Conservation (phyloP, 2,888 invertebrate species). For the Andrena chrysosceles region DNA sequence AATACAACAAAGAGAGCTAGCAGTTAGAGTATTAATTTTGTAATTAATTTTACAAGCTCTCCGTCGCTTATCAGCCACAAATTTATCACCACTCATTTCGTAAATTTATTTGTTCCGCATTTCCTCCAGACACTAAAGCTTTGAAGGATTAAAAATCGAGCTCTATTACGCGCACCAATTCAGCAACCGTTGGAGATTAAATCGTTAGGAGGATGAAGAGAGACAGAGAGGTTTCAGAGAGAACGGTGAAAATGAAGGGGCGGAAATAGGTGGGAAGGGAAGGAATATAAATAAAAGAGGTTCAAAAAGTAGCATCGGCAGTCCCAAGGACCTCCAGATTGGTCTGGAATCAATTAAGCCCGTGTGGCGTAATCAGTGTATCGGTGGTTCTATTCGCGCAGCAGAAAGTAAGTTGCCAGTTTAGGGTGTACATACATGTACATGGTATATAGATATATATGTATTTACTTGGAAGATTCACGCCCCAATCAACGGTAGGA, state of each 20-base stretch:
- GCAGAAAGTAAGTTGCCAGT: conserved; percentile 62
- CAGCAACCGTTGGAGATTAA: conserved; percentile 25
- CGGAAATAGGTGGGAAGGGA: conserved; percentile 9
- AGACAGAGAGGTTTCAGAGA: background rate
- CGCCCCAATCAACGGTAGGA: conserved; percentile 82
- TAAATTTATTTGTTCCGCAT: background rate
- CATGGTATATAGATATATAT: conserved; percentile 45
- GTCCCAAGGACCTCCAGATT: conserved; percentile 74
- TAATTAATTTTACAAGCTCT: background rate
- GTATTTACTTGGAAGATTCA: conserved; percentile 79
- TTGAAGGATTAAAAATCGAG: conserved; percentile 14
- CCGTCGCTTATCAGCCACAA: background rate
- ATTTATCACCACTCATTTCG: background rate
- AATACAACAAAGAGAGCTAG: background rate
- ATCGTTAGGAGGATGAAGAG: conserved; percentile 14
- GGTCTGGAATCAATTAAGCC: conserved; percentile 83
- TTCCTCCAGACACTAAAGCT: conserved; percentile 37
- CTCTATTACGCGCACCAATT: conserved; percentile 20
- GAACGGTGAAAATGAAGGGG: conserved; percentile 22
- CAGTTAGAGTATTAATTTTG: background rate
- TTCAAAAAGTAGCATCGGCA: conserved; percentile 56
- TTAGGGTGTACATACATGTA: conserved; percentile 49
- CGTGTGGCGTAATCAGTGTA: conserved; percentile 82
- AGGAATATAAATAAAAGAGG: conserved; percentile 46
- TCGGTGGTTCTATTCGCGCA: conserved; percentile 68